phyloP scores from a whole-genome alignment of 2,888 invertebrate species.

The Anagyrus pseudococci region DNA sequence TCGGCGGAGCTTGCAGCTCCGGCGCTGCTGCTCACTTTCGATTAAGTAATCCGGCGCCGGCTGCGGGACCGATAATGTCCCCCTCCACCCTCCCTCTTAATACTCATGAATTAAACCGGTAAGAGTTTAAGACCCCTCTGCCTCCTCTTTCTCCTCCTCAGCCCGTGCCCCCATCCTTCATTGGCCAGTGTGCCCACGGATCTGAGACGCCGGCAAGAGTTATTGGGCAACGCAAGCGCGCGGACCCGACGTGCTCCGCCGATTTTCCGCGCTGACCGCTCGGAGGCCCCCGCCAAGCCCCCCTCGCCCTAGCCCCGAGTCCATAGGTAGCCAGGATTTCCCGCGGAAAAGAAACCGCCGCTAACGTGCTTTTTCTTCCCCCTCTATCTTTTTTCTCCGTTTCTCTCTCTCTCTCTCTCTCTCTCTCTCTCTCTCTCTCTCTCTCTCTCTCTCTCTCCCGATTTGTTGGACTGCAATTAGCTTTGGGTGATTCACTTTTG shows the following conservation, averaged over 20 bases:
- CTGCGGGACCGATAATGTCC: conserved; percentile 44
- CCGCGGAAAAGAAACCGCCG: conserved; percentile 27
- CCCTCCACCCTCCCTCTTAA: conserved; percentile 31
- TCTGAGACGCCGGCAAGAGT: conserved; percentile 31
- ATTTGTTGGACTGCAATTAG: too few relatives aligned
- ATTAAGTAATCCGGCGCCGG: conserved; percentile 50
- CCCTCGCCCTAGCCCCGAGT: too few relatives aligned
- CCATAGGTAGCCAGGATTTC: too few relatives aligned
- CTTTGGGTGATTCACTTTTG: too few relatives aligned
- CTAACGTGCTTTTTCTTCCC: neutral
- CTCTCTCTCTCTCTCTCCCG: too few relatives aligned
- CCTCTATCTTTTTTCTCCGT: too few relatives aligned
- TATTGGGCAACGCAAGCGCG: conserved; percentile 38
- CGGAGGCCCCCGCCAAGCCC: too few relatives aligned
- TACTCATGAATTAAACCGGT: conserved; percentile 44
- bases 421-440: too few relatives aligned
- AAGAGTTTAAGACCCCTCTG: conserved; percentile 39
- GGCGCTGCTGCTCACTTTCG: conserved; percentile 51
- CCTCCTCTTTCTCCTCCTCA: too few relatives aligned
- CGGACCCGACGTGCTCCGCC: conserved; percentile 36
- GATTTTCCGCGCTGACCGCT: conserved; percentile 37
- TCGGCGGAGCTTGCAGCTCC: conserved; percentile 49
- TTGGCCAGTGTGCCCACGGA: too few relatives aligned
- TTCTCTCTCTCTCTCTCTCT: too few relatives aligned
- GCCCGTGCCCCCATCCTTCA: too few relatives aligned